Base-by-base conservation (phyloP, 1,140 invertebrate species). In the Cheumatopsyche charites region DNA sequence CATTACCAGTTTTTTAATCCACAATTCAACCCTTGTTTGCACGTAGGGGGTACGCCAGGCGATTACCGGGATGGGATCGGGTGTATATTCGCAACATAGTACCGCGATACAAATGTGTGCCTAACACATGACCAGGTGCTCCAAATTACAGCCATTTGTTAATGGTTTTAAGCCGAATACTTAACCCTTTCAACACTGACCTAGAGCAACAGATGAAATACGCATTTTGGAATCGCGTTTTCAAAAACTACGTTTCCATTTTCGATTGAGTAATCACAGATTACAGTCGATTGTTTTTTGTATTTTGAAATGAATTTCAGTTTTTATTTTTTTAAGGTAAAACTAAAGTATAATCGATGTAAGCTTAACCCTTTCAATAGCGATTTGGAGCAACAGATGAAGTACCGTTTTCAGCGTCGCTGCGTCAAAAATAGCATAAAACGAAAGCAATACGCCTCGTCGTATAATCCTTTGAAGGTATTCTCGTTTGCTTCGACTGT, bases 91-190 rank as follows among this genome's bases (percentile, higher is more conserved):
- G 29, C 21, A 58, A 58, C 55, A 72, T 47, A 52, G 29, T 9
- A 36, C 47, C 25, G 12, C 41, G 23, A 42, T 67, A 58, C 62
- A 70, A 75, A 75, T 72, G 49, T 72, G 58, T 26, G 23, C 55
- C 49, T 36, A 13, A 67, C 45, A 43, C 49, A 25, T n/a, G n/a
- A 25, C 62, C 75, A 76, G 75, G 75, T 76, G 75, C 69, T 73
- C 26, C 55, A 69, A 76, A 76, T 76, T 73, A 73, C 75, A 62
- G n/a, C 72, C 75, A 76, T 76, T 76, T 76, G 73, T 76, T 73
- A 71, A 75, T 75, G 74, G 74, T 75, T 75, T 75, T 73, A 75
- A 75, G 23, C 71, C 45, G 58, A 76, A 73, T 63, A 65, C 62
- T 70, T 73, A 63, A 70, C 69, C 55, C 65, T 71, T 72, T 73